Evolutionary conservation across 2,888 invertebrate genomes (phyloP), one percentile per base, ranked within the genome.

Genomic region (Mesorhabditis belari): DNA sequence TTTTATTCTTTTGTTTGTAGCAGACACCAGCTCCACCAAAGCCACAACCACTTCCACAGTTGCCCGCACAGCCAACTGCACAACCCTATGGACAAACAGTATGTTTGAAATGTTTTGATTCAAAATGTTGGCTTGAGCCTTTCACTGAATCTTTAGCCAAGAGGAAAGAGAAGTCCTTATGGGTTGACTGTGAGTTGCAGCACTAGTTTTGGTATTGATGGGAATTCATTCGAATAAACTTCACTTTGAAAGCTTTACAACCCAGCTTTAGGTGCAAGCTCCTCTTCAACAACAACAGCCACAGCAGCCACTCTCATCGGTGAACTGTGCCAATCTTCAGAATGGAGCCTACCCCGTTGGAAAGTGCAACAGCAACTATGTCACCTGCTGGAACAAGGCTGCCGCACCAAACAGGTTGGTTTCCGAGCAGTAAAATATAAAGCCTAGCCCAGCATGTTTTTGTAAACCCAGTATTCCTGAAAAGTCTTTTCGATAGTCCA

Each of bases 281-380:
- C 44, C 44, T n/a, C 44, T 9, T 44, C 44, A 44, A 9, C 44
- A 35, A n/a, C 44, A 35, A n/a, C 12, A 35, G 12, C 44, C 12
- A n/a, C 44, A 9, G 12, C 44, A 35, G 44, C 12, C n/a, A n/a
- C 12, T 17, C 12, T 35, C 44, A 9, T 17, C 44, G 12, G n/a
- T 35, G 12, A 61, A 57, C 35, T 71, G 71, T 29, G 50, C 50
- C 4, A 35, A 53, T 12, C 53, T 60, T 5, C 50, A 24, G 12
- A 61, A 71, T 21, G 69, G 71, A 50, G 53, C 62, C 44, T 60
- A 67, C 53, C 62, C 71, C 1, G 52, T 57, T 17, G 65, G 59
- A 9, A 6, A 17, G 4, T 71, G 71, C 58, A 49, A 57, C 6
- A 54, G 2, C 27, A 44, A 62, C 9, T 71, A 65, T 60, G 59